phyloP scores from a whole-genome alignment of 1,140 invertebrate species.

The Ceratina australensis region DNA sequence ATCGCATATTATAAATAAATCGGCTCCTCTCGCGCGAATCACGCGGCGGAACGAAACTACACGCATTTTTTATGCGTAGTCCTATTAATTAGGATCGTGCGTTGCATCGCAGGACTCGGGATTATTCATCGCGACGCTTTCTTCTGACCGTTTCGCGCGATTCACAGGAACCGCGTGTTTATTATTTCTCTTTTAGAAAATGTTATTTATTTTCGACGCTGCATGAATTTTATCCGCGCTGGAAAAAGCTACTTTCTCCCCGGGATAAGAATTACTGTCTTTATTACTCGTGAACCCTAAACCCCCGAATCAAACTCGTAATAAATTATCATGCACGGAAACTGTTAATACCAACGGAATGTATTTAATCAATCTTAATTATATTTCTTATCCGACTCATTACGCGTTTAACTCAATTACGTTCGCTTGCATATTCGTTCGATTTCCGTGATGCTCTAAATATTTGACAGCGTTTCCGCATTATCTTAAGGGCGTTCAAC shows the following conservation, averaged over 20 bases:
- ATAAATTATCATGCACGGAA: conserved; percentile 31
- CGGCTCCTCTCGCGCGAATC: too few relatives aligned
- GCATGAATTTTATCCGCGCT: conserved; percentile 31
- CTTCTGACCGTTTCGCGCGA: conserved; percentile 8
- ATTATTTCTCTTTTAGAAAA: conserved; percentile 29
- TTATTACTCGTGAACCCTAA: conserved; percentile 27
- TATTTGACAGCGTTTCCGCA: background rate
- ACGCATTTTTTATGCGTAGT: too few relatives aligned
- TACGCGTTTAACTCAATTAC: background rate
- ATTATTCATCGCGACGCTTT: conserved; percentile 18
- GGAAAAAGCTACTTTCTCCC: conserved; percentile 44
- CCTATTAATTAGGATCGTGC: too few relatives aligned
- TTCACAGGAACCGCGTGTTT: background rate
- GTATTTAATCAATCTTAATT: conserved; percentile 38
- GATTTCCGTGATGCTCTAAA: background rate
- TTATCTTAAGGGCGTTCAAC: background rate
- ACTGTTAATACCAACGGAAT: conserved; percentile 18
- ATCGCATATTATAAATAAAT: background rate
- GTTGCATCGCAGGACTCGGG: background rate
- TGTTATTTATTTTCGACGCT: conserved; percentile 26
- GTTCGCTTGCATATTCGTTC: background rate
- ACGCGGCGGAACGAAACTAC: background rate
- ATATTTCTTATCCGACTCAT: conserved; percentile 14
- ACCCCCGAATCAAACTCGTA: too few relatives aligned
- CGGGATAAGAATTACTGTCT: conserved; percentile 3